Evolutionary conservation across 2,888 invertebrate genomes (phyloP), one percentile per base, ranked within the genome.

Genomic region (Pristionchus exspectatus): DNA sequence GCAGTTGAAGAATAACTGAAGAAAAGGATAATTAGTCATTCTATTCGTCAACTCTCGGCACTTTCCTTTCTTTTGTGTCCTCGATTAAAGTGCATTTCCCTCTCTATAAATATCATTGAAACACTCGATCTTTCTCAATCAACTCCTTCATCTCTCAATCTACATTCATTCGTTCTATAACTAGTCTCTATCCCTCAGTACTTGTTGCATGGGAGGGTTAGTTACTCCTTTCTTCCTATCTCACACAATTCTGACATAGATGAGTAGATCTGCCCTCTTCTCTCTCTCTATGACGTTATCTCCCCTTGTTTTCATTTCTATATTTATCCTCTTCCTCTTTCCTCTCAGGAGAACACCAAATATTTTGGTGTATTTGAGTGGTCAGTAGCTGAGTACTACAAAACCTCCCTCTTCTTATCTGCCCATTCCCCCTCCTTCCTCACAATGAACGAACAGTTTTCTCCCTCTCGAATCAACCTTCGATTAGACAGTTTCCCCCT

Each of bases 171-270:
- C 77, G 24, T 77, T 77, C 77, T 30, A 77, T 9, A 77, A 77
- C 77, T 77, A 38, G 77, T 77, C n/a, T 44, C 77, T 77, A 74
- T 77, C 77, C 21, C 77, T 77, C 77, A 77, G 77, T 77, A 77
- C 77, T 44, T 44, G 77, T 77, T 77, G 44, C 77, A 77, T 44
- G 63, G 63, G 24, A 5, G 63, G 63, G n/a, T 63, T 63, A 63
- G 24, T 63, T 63, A 63, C 77, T 30, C n/a, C 24, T 77, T 77
- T 44, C 74, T 44, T 77, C 44, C 77, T 77, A 10, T 77, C 44
- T 77, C 77, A 77, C 24, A 44, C 44, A 77, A 38, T 77, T 44
- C 69, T 24, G 30, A 30, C 77, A 77, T 77, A 77, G 10, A 63
- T 63, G 63, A 24, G 21, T 77, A 12, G 14, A 77, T 77, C 44